A percentile compares a stretch with the other conserved stretches of the same genome.
Conservation (phyloP, 2,797 vertebrate genomes). For the Mastacembelus armatus region DNA sequence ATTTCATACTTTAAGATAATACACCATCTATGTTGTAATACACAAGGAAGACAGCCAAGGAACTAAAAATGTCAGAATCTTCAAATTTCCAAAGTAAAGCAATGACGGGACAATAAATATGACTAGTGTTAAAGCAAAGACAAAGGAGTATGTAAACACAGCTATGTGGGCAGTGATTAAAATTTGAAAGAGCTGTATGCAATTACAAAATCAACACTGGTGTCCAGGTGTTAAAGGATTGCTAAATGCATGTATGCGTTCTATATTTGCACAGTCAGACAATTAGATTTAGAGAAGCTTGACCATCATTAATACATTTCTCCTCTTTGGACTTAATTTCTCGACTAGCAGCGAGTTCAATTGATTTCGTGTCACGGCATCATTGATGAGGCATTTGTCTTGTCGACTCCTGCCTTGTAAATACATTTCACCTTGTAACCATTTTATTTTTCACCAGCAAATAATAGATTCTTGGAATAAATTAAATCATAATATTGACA, state of each 20-base stretch:
- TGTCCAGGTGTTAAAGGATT: constrained; percentile 62
- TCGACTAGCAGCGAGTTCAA: constrained; percentile 71
- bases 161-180: constrained; percentile 59
- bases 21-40: background rate
- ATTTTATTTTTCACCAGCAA: constrained; percentile 6
- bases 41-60: background rate
- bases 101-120: constrained; percentile 32
- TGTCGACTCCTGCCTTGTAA: constrained; percentile 43
- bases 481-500: constrained; percentile 40
- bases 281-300: constrained; percentile 67
- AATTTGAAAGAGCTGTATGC: constrained; percentile 70
- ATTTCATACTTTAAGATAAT: constrained; percentile 32
- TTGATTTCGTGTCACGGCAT: constrained; percentile 79
- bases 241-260: constrained; percentile 61
- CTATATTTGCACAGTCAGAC: constrained; percentile 73
- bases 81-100: constrained; percentile 5
- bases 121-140: constrained; percentile 33
- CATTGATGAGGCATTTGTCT: constrained; percentile 65
- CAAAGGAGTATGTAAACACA: constrained; percentile 40
- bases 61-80: constrained; percentile 10
- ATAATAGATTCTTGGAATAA: constrained; percentile 21
- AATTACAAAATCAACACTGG: constrained; percentile 65
- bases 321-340: constrained; percentile 68
- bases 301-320: constrained; percentile 70
- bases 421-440: constrained; percentile 39